Base-by-base conservation (phyloP, 1,140 invertebrate genomes). In the Drosophila nikananu region DNA sequence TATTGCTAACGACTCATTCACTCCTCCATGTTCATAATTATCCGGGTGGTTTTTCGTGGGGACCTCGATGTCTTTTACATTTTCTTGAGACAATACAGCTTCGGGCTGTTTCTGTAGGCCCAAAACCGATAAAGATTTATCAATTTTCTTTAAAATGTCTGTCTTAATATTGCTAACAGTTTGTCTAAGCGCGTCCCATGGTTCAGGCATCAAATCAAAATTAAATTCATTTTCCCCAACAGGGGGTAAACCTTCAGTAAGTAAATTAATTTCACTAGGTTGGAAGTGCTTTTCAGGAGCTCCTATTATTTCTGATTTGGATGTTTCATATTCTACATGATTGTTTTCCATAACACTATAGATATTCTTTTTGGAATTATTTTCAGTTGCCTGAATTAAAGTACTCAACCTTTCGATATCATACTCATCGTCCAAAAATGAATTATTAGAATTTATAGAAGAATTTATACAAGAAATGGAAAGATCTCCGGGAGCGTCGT, bases 151-250 rank as follows among this genome's bases (percentile, higher is more conserved):
- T 10, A 70, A 44, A 21, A 44, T n/a, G 2, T 37, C 44, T 44
- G 17, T 5, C 30, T 70, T 72, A 7, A 46, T 32, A 21, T 61
- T n/a, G 27, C 57, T 75, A 3, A 39, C 23, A 19, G 21, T 21
- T 41, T 49, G 21, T n/a, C 32, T 27, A 8, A 72, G 19, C 10
- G n/a, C n/a, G 10, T 44, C 39, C 30, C 10, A 19, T 19, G n/a
- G 1, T 35, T 60, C 23, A 54, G 51, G 5, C 12, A 27, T 17
- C 1, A 15, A 54, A 17, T n/a, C 10, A 5, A 12, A 15, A 23
- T 9, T 13, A 0, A 0, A 9, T 12, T 58, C 10, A 9, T 23
- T 57, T 37, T 57, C 23, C 15, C 0, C 23, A 17, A n/a, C 17
- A n/a, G 25, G 9, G 2, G 10, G 2, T 5, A 13, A 10, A 13